phyloP scores from a whole-genome alignment of 2,797 vertebrate species.

The Mormyrus hasselquistii region DNA sequence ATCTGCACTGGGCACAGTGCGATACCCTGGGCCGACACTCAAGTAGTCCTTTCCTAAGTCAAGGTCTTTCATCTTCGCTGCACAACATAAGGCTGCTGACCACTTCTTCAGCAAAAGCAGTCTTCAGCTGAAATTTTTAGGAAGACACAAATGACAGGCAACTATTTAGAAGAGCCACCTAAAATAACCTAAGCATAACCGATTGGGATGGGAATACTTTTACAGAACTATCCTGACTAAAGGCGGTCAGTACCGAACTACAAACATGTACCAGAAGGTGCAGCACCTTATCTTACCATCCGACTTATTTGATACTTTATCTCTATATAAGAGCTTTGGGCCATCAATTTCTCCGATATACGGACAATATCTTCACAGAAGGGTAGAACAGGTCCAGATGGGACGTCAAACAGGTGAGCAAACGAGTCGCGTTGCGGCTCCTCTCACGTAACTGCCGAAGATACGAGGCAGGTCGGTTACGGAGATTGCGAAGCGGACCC shows the following conservation, averaged over 20 bases:
- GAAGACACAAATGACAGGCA: neutral
- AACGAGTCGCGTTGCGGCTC: neutral
- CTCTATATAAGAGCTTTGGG: neutral
- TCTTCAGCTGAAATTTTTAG: slow-evolving; percentile 11
- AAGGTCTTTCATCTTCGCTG: slow-evolving; percentile 81
- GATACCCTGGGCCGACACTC: slow-evolving; percentile 72
- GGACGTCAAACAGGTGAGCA: neutral
- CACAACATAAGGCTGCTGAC: slow-evolving; percentile 50
- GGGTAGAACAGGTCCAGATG: neutral
- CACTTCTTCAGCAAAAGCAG: slow-evolving; percentile 25
- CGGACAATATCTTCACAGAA: neutral
- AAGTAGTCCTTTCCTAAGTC: slow-evolving; percentile 78
- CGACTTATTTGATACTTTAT: neutral
- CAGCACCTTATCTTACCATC: neutral
- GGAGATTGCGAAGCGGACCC: neutral
- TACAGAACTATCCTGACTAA: neutral
- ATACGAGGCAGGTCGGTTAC: neutral
- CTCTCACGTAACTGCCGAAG: neutral
- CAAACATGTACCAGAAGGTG: neutral
- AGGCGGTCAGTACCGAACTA: neutral
- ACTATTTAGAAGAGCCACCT: neutral
- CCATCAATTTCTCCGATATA: neutral
- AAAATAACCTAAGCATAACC: neutral
- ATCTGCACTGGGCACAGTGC: slow-evolving; percentile 60
- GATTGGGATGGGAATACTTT: neutral